Base-by-base conservation (phyloP, 2,113 vertebrate species). In the Tenebrosternarchus preto region DNA sequence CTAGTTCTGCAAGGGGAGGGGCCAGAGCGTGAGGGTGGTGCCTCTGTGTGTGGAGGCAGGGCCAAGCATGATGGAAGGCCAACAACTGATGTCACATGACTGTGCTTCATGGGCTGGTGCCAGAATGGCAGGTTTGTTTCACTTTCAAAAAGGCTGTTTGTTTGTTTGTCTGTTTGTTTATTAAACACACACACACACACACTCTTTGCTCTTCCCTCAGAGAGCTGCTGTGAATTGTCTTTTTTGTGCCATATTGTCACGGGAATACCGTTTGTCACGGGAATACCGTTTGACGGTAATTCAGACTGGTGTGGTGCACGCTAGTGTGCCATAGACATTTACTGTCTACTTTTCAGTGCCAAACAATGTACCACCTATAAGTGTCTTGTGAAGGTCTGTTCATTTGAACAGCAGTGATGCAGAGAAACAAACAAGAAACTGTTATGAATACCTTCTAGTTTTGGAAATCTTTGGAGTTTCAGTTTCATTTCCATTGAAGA, bases 121-220 rank as follows among this genome's bases (percentile, higher is more conserved):
- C 33, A 78, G 87, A 91, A 82, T 78, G 75, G 25, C 75, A 91
- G 90, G 81, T 91, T 88, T 83, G 89, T 80, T 91, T 92, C n/a
- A n/a, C n/a, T n/a, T n/a, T n/a, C n/a, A n/a, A n/a, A n/a, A n/a
- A n/a, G n/a, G n/a, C n/a, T n/a, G n/a, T n/a, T n/a, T n/a, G n/a
- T n/a, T n/a, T n/a, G n/a, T n/a, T n/a, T n/a, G n/a, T n/a, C n/a
- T n/a, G n/a, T n/a, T n/a, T n/a, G n/a, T n/a, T n/a, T n/a, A n/a
- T n/a, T n/a, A n/a, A n/a, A n/a, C n/a, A n/a, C n/a, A n/a, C n/a
- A n/a, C n/a, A n/a, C n/a, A n/a, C n/a, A 16, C 29, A 39, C 64
- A 20, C 64, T 36, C 55, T n/a, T n/a, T n/a, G n/a, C n/a, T n/a
- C n/a, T n/a, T n/a, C 59, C 56, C 19, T 56, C 55, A 60, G 31